A percentile compares a stretch with the other conserved stretches of the same genome.
phyloP scores from a whole-genome alignment of 2,113 vertebrate species.

The Penelope pileata region DNA sequence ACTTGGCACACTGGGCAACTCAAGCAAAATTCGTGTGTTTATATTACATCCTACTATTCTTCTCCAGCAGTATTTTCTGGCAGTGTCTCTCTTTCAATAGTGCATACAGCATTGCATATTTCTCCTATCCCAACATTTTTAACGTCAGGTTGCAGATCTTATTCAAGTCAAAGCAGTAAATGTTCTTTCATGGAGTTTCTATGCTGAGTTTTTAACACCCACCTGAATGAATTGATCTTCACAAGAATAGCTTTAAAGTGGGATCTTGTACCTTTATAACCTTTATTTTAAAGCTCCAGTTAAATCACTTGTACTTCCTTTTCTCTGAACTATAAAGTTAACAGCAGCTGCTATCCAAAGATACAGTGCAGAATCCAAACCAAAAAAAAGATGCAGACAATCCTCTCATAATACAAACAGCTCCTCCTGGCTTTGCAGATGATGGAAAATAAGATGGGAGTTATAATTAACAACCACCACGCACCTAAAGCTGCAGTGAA shows the following conservation, averaged over 20 bases:
- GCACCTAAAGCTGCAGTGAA: neutral
- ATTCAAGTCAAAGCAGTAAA: neutral
- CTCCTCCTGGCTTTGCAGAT: neutral
- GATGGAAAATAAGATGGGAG: neutral
- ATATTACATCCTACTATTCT: neutral
- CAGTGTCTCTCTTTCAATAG: neutral
- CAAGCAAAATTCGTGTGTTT: neutral
- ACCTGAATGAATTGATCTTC: constrained; percentile 21
- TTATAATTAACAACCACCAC: neutral
- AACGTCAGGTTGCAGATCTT: neutral
- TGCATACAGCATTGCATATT: neutral
- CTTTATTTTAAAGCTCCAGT: constrained; percentile 41
- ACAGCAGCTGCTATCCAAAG: constrained; percentile 33
- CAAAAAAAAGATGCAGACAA: neutral
- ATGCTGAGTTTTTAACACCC: constrained; percentile 6
- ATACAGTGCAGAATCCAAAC: neutral
- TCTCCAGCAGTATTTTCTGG: neutral
- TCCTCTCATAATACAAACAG: neutral
- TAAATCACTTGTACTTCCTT: constrained; percentile 39
- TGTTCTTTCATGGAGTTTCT: constrained; percentile 21
- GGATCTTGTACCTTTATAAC: constrained; percentile 43
- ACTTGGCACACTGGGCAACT: neutral
- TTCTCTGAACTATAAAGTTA: constrained; percentile 28
- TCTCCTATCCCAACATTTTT: neutral
- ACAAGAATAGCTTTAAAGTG: constrained; percentile 19